Percentiles rank a stretch among this genome's conserved stretches.
Evolutionary conservation across 2,888 invertebrate species (phyloP).

Genomic region (Trichopoda pennipes): DNA sequence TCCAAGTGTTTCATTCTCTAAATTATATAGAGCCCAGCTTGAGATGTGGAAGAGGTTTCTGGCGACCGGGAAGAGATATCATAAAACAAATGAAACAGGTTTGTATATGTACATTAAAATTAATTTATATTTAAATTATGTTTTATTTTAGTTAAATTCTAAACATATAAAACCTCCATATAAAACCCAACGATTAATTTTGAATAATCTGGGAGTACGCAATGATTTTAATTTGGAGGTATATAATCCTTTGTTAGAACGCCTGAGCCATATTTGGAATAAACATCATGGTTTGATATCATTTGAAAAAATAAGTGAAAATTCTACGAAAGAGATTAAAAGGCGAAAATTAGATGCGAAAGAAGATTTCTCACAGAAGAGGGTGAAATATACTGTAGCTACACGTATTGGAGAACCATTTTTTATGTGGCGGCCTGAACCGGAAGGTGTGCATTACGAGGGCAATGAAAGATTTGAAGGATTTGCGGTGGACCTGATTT

Average conservation of each 20-base stretch:
- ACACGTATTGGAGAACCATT: constrained; percentile 88
- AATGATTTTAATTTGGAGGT: constrained; percentile 82
- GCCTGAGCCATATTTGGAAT: constrained; percentile 80
- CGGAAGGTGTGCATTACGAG: constrained; percentile 78
- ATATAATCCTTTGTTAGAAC: constrained; percentile 79
- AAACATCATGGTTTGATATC: constrained; percentile 73
- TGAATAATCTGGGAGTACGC: constrained; percentile 84
- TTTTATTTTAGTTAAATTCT: constrained; percentile 82
- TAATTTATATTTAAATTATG: too few species aligned
- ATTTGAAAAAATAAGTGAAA: constrained; percentile 72
- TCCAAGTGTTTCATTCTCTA: constrained; percentile 66
- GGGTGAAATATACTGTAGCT: constrained; percentile 85
- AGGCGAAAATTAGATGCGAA: constrained; percentile 74
- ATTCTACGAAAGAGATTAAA: constrained; percentile 75
- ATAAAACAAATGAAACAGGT: constrained; percentile 85
- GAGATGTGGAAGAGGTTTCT: constrained; percentile 76
- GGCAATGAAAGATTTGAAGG: constrained; percentile 93
- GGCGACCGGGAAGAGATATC: constrained; percentile 84
- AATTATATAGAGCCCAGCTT: constrained; percentile 72
- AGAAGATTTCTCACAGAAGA: constrained; percentile 83
- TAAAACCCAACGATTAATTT: constrained; percentile 83
- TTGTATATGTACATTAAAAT: background rate
- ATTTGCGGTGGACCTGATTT: constrained; percentile 94
- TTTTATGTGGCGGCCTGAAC: constrained; percentile 82
- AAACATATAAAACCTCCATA: constrained; percentile 82